Conservation (phyloP, 2,888 invertebrate genomes). For the Portevinia maculata region DNA sequence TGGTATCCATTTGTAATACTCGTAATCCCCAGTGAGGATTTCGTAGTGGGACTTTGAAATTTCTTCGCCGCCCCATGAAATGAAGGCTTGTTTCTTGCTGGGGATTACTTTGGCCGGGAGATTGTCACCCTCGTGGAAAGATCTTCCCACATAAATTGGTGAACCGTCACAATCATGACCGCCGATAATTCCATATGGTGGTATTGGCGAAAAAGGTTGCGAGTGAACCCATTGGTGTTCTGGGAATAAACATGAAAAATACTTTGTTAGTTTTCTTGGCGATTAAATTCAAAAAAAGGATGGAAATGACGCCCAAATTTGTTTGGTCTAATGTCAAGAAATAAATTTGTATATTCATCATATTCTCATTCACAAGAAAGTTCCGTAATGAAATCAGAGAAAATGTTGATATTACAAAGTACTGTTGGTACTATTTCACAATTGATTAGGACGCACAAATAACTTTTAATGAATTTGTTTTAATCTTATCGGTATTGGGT, state of each 20-base stretch:
- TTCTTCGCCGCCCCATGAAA: constrained; percentile 83
- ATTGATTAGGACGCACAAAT: too few species aligned
- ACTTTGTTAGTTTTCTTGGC: neutral
- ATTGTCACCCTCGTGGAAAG: constrained; percentile 85
- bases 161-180: constrained; percentile 81
- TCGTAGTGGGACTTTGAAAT: constrained; percentile 82
- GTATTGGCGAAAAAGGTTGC: constrained; percentile 77
- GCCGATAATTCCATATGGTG: constrained; percentile 80
- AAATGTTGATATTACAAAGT: too few species aligned
- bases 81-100: constrained; percentile 80
- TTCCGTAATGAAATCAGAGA: too few species aligned
- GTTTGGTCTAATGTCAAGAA: too few species aligned
- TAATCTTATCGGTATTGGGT: too few species aligned
- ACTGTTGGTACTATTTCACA: too few species aligned
- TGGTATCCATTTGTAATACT: constrained; percentile 84
- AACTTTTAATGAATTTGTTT: too few species aligned
- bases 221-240: constrained; percentile 81
- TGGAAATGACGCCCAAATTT: too few species aligned
- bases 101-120: constrained; percentile 86
- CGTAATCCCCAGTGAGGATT: constrained; percentile 84
- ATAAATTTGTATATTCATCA: too few species aligned
- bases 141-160: constrained; percentile 82
- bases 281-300: neutral
- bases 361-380: too few species aligned
- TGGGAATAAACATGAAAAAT: constrained; percentile 69